Base-by-base conservation (phyloP, 2,113 vertebrate genomes). In the Notarius lentiginosus region DNA sequence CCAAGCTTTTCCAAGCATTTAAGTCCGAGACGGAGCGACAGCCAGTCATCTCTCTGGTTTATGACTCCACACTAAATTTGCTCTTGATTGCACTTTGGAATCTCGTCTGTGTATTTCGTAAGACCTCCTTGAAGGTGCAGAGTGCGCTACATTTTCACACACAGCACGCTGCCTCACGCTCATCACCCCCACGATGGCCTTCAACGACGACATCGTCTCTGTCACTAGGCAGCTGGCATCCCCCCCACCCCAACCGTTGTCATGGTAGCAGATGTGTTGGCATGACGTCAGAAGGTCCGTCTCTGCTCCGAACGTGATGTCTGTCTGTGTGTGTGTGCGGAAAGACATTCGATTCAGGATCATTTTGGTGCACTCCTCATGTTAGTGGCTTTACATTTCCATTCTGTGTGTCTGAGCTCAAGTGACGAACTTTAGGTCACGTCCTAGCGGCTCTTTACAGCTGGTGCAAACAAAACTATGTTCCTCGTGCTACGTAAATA, bases 221-320 rank as follows among this genome's bases (percentile, higher is more conserved):
- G 90, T 92, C 88, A 89, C 92, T 91, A 89, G 89, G 92, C 90
- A 92, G 93, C 93, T 41, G 86, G 82, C 85, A 34, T 89, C 22
- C 17, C 15, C 27, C 27, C 7, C 49, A 15, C 27, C 75, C 24
- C 75, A 63, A 83, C 81, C 82, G 91, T 92, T 82, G 91, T 93
- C 92, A 94, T 89, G 91, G 90, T 92, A 91, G 88, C 83, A 89
- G 93, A 92, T 94, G 85, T 92, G 93, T 93, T 92, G 66, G 17
- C 7, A 24, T 90, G 87, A 88, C 77, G 85, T 90, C 87, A 84
- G 58, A 86, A 72, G 84, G 65, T 65, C 82, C 41, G 34, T 72
- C 41, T 65, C 76, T 27, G 72, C 65, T 65, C 82, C 56, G 66
- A 27, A 70, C 60, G 17, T 76, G 20, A 11, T 63, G 53, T 41